Evolutionary conservation across 2,113 vertebrate genomes (phyloP).

Genomic region (Gnathonemus longibarbis): DNA sequence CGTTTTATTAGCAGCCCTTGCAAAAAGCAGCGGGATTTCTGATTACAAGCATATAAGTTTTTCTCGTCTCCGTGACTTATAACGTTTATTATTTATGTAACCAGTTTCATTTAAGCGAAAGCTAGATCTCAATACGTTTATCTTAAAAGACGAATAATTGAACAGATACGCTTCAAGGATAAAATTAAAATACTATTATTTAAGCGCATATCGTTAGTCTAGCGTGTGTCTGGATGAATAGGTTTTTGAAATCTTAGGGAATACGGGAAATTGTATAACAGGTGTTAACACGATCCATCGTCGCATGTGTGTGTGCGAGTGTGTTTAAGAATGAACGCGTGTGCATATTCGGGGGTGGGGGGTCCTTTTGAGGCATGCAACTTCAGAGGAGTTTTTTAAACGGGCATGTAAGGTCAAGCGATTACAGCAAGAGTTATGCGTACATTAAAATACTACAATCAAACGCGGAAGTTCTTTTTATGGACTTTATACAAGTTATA

Average conservation of each 20-base stretch:
- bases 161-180: neutral
- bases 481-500: constrained; percentile 6
- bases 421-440: constrained; percentile 13
- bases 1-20: neutral
- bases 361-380: neutral
- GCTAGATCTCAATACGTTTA: neutral
- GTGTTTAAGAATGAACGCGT: neutral
- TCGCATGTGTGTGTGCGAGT: neutral
- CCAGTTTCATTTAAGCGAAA: neutral
- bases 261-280: constrained; percentile 43
- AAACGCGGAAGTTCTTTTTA: constrained; percentile 20
- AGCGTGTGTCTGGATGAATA: neutral
- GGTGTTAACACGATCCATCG: constrained; percentile 65
- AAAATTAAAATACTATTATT: neutral
- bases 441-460: neutral
- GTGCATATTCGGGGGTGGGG: neutral
- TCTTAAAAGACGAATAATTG: neutral
- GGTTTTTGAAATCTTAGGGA: constrained; percentile 42
- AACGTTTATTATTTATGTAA: neutral
- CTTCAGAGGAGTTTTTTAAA: constrained; percentile 4
- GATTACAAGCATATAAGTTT: neutral
- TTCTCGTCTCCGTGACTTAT: neutral
- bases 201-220: neutral
- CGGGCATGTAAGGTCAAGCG: constrained; percentile 11
- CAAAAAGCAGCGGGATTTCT: neutral